Percentiles rank a stretch among this genome's conserved stretches.
phyloP scores from a whole-genome alignment of 2,888 invertebrate species.

The Scelioninae gen. 2 region DNA sequence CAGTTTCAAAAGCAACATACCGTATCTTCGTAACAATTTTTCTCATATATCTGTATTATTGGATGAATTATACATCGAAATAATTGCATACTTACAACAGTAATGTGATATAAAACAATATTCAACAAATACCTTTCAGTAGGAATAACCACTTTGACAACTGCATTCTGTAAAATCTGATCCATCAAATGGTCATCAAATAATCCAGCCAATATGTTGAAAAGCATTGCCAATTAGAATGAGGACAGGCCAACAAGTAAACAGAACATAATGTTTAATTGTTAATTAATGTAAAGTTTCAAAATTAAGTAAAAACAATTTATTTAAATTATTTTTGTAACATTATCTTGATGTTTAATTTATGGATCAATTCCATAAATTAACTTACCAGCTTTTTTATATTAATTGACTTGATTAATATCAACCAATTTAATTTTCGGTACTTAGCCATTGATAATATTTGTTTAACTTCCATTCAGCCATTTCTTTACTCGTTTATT shows the following conservation, averaged over 20 bases:
- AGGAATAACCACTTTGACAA: constrained; percentile 98
- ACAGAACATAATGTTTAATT: constrained; percentile 71
- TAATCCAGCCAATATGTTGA: constrained; percentile 64
- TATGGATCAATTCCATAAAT: constrained; percentile 8
- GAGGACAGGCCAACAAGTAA: constrained; percentile 65
- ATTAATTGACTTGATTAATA: no score
- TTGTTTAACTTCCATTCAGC: background rate
- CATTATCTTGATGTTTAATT: no score
- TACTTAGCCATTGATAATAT: background rate
- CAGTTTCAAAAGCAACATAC: constrained; percentile 11
- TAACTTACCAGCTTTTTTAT: constrained; percentile 10
- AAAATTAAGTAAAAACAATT: no score
- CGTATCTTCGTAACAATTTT: background rate
- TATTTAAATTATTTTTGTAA: constrained; percentile 5
- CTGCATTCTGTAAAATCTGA: constrained; percentile 91
- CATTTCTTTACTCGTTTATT: background rate
- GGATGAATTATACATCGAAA: constrained; percentile 34
- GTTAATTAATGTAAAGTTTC: constrained; percentile 68
- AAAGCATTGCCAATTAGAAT: constrained; percentile 65
- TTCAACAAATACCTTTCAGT: constrained; percentile 88
- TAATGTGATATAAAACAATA: constrained; percentile 63
- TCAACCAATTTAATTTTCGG: constrained; percentile 7
- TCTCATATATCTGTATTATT: constrained; percentile 5
- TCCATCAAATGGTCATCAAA: constrained; percentile 68
- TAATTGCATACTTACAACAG: constrained; percentile 65